Evolutionary conservation across 2,113 vertebrate species (phyloP).

Genomic region (Rousettus leschenaultii): DNA sequence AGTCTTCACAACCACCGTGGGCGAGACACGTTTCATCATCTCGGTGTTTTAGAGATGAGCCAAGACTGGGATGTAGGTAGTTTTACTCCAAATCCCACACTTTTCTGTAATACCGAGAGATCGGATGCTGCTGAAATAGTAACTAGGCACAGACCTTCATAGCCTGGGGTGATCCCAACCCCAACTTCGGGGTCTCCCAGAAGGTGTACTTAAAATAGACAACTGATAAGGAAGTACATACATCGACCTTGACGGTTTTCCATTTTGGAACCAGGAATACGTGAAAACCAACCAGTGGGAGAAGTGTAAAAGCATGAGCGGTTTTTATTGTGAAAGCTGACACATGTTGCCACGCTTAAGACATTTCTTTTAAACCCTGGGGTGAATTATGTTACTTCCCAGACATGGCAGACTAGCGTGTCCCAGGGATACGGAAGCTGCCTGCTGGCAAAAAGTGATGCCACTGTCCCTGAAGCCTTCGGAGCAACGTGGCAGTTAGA

Average conservation of each 20-base stretch:
- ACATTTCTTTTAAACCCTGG: not conserved
- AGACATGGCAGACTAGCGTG: not conserved
- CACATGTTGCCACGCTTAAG: not conserved
- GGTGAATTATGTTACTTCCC: not conserved
- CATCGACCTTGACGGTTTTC: not conserved
- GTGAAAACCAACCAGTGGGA: not conserved
- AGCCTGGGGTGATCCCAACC: not conserved
- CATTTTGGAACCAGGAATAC: not conserved
- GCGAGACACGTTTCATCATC: not conserved
- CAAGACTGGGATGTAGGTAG: not conserved
- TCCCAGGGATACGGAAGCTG: not conserved
- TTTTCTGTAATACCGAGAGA: not conserved
- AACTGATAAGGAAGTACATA: not conserved
- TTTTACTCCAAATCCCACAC: not conserved
- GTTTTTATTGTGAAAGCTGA: not conserved
- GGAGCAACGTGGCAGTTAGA: not conserved
- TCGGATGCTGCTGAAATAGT: not conserved
- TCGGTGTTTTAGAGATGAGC: not conserved
- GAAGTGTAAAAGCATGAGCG: not conserved
- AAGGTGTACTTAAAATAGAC: conserved; percentile 42
- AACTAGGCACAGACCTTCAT: not conserved
- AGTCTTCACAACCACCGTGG: rapidly evolving
- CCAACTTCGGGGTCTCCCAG: not conserved
- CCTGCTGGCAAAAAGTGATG: not conserved
- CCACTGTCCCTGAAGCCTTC: not conserved